Base-by-base conservation (phyloP, 2,888 invertebrate genomes). In the Drosophila basisetae region DNA sequence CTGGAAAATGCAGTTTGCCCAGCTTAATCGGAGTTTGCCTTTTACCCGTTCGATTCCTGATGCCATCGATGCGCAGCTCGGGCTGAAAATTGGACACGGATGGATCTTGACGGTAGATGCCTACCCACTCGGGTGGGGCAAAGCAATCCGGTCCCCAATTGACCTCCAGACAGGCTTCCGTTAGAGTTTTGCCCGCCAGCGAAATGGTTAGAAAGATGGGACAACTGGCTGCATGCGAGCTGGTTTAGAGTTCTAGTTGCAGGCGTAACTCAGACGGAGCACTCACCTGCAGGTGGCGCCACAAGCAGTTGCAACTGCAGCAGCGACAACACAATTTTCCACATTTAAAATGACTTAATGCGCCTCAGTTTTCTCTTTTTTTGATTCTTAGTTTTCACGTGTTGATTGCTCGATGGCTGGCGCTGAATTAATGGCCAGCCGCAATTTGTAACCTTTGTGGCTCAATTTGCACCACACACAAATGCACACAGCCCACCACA, bases 1-100 rank as follows among this genome's bases (percentile, higher is more conserved):
- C 95, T 0, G 96, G 95, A 64, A 96, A 92, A 67, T 93, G 90
- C 0, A 94, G 93, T n/a, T 94, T 94, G 0, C 95, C 95, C 39
- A 96, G 73, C 71, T 91, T 91, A 10, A 92, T 82, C 43, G 84
- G 76, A 39, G 91, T 91, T 35, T 76, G 65, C 30, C 90, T 65
- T 18, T 94, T 94, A 1, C 95, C 95, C 9, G 95, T 94, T 11
- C 95, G 94, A 33, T 95, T 92, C 73, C 94, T 94, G 4, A 91
- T 73, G 31, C 89, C 88, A 4, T 84, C 72, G n/a, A 92, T 77
- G 28, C 85, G 88, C 30, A 87, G 73, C 18, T 88, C 80, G 2
- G 93, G 91, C 35, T 89, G 83, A 3, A 86, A 66, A 39, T 89
- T 85, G 4, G 89, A 90, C 7, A 92, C 80, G 0, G 93, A 91